Evolutionary conservation across 2,888 invertebrate genomes (phyloP).

Genomic region (Dicranocentrus wangi): DNA sequence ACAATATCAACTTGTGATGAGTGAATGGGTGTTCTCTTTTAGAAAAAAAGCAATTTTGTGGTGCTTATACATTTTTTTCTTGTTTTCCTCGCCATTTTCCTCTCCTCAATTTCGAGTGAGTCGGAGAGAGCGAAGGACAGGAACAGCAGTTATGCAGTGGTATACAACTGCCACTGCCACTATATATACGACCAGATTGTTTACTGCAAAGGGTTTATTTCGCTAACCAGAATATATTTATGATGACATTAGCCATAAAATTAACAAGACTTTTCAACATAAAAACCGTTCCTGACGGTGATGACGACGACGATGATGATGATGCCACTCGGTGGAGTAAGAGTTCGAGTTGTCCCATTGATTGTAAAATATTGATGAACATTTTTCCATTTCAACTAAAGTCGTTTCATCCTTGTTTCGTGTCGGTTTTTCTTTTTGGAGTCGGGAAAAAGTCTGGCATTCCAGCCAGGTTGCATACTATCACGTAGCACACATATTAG

Average conservation of each 20-base stretch:
- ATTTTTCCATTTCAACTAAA: conserved; percentile 50
- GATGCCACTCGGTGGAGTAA: conserved; percentile 60
- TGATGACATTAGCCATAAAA: conserved; percentile 64
- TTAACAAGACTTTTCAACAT: conserved; percentile 63
- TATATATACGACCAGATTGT: conserved; percentile 38
- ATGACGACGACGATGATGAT: too few species aligned
- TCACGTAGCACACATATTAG: too few species aligned
- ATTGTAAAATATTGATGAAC: conserved; percentile 63
- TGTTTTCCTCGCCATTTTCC: conserved; percentile 23
- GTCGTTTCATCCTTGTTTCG: too few species aligned
- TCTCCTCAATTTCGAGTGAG: background rate
- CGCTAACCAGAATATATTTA: conserved; percentile 55
- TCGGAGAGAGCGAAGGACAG: conserved; percentile 22
- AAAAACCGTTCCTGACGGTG: conserved; percentile 63
- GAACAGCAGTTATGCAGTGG: too few species aligned
- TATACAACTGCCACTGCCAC: too few species aligned
- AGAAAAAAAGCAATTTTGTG: background rate
- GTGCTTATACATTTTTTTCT: conserved; percentile 1
- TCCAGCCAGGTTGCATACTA: too few species aligned
- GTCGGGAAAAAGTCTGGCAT: too few species aligned
- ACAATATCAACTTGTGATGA: conserved; percentile 5
- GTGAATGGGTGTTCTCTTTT: conserved; percentile 11
- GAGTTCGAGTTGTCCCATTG: conserved; percentile 63
- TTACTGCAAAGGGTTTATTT: conserved; percentile 43
- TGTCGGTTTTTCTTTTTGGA: too few species aligned